phyloP scores from a whole-genome alignment of 2,888 invertebrate genomes.

The Protophormia terraenovae region DNA sequence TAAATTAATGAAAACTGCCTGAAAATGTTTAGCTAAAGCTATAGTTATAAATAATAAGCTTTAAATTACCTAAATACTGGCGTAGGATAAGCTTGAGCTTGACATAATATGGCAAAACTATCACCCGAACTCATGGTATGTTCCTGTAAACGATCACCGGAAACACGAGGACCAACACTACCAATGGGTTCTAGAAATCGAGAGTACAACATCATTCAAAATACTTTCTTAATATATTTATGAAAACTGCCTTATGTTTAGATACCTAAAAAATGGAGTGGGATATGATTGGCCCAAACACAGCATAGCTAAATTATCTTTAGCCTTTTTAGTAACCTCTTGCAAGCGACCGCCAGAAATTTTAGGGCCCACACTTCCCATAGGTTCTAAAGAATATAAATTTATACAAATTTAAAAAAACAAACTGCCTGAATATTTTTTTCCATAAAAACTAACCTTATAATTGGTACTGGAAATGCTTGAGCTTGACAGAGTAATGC shows the following conservation, averaged over 20 bases:
- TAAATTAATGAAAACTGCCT: constrained; percentile 42
- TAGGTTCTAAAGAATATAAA: constrained; percentile 80
- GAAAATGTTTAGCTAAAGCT: constrained; percentile 46
- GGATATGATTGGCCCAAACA: constrained; percentile 84
- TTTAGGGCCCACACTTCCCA: constrained; percentile 82
- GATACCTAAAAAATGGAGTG: constrained; percentile 83
- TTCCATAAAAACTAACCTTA: constrained; percentile 83
- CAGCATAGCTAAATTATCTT: constrained; percentile 78
- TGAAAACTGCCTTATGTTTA: constrained; percentile 67
- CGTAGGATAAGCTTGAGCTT: constrained; percentile 89
- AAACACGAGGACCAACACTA: constrained; percentile 85
- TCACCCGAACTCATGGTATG: constrained; percentile 80
- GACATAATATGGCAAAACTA: constrained; percentile 86
- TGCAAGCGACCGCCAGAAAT: constrained; percentile 82
- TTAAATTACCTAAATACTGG: constrained; percentile 87
- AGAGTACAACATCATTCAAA: neutral
- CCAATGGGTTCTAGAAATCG: constrained; percentile 85
- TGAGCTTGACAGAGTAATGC: constrained; percentile 87
- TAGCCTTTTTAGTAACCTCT: constrained; percentile 78
- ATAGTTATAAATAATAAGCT: neutral
- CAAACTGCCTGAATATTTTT: constrained; percentile 69
- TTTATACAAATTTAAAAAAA: neutral
- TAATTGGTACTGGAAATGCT: constrained; percentile 87
- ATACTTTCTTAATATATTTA: neutral
- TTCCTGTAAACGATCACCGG: constrained; percentile 83